phyloP scores from a whole-genome alignment of 2,113 vertebrate genomes.

The Pedetes capensis region DNA sequence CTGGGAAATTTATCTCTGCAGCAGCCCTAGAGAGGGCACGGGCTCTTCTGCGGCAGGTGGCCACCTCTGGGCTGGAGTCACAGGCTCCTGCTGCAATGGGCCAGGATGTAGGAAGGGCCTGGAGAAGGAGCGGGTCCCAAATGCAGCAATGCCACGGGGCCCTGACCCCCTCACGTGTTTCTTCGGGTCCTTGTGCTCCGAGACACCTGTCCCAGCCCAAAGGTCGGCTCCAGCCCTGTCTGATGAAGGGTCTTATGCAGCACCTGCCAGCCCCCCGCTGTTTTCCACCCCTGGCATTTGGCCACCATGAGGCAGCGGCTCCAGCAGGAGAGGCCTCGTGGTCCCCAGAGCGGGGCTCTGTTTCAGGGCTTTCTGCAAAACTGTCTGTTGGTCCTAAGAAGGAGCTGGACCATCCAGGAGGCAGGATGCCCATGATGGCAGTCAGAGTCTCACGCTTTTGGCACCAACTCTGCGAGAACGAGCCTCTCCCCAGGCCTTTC shows the following conservation, averaged over 20 bases:
- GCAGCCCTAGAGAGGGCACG: neutral
- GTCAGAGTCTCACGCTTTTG: neutral
- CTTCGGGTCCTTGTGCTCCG: rapidly evolving
- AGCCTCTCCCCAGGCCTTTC: slow-evolving; percentile 57
- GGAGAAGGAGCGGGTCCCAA: too few relatives aligned
- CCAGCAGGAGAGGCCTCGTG: neutral
- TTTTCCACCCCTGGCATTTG: neutral
- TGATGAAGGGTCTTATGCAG: neutral
- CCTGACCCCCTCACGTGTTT: too few relatives aligned
- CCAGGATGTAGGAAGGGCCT: neutral
- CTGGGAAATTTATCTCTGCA: slow-evolving; percentile 24
- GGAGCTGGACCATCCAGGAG: neutral
- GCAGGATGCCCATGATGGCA: rapidly evolving
- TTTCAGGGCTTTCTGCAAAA: neutral
- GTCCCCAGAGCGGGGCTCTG: neutral
- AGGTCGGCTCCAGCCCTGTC: neutral
- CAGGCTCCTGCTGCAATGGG: neutral
- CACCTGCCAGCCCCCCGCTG: too few relatives aligned
- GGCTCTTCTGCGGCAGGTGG: neutral
- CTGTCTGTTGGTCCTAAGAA: neutral
- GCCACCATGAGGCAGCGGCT: neutral
- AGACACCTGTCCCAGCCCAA: neutral
- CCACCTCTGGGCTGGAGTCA: neutral
- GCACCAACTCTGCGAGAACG: slow-evolving; percentile 58
- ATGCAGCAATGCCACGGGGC: neutral